Evolutionary conservation across 2,113 vertebrate genomes (phyloP).

Genomic region (Cynocephalus volans): DNA sequence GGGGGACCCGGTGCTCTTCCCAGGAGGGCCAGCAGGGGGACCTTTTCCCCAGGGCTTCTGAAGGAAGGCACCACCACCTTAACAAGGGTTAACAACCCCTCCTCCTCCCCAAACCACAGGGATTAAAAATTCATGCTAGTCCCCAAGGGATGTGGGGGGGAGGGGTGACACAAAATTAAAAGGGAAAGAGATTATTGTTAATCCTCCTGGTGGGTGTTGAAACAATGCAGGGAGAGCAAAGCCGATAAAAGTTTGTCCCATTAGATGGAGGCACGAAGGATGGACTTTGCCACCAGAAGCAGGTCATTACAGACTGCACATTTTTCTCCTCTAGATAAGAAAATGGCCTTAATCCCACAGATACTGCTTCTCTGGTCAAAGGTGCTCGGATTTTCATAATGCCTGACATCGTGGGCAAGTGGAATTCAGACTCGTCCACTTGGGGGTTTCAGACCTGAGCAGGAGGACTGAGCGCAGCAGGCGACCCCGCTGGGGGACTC

Average conservation of each 20-base stretch:
- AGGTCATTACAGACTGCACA: background rate
- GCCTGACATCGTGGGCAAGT: fast-evolving
- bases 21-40: constrained; percentile 60
- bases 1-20: background rate
- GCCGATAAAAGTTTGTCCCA: background rate
- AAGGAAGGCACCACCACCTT: background rate
- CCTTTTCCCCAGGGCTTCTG: constrained; percentile 32
- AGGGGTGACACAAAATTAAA: background rate
- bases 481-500: background rate
- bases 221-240: background rate
- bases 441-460: background rate
- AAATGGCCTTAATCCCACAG: background rate
- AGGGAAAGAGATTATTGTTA: background rate
- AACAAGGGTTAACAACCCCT: background rate
- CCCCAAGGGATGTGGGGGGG: background rate
- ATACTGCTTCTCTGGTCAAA: background rate
- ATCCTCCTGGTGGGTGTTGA: background rate
- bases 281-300: background rate
- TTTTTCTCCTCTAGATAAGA: background rate
- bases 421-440: background rate
- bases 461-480: background rate
- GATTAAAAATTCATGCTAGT: background rate
- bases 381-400: background rate
- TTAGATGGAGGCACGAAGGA: background rate
- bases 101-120: too few relatives aligned